These are phyloP conservation scores for Sphaerophoria taeniata DNA, from an alignment of 2,888 invertebrate species.

Conservation along the genomic window DNA sequence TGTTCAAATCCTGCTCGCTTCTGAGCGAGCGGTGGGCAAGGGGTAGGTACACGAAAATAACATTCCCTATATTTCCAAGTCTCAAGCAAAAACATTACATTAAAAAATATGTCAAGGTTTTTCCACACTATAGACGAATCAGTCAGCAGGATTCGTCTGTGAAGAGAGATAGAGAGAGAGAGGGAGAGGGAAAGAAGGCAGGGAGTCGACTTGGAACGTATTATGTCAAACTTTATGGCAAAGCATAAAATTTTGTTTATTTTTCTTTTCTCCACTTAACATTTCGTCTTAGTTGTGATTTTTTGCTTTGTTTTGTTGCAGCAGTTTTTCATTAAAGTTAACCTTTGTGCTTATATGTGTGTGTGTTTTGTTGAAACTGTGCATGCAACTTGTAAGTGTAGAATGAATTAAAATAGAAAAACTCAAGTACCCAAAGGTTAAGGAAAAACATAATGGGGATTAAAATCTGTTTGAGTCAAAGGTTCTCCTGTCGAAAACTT, in stretches of 20 bases:
- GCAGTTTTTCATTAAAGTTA: slow-evolving; percentile 26
- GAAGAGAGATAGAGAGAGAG: neutral
- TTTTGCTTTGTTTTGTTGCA: neutral
- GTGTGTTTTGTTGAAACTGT: neutral
- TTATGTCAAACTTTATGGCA: slow-evolving; percentile 34
- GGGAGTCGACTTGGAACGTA: slow-evolving; percentile 2
- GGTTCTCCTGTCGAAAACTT: too few species aligned
- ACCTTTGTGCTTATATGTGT: slow-evolving; percentile 2
- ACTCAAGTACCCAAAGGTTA: too few species aligned
- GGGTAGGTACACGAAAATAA: slow-evolving; percentile 52
- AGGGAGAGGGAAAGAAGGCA: neutral
- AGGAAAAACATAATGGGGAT: too few species aligned
- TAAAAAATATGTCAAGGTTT: slow-evolving; percentile 72
- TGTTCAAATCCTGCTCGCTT: slow-evolving; percentile 31
- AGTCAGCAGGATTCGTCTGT: neutral
- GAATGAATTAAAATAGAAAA: neutral
- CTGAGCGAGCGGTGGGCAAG: neutral
- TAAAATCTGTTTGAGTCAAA: too few species aligned
- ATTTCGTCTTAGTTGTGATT: slow-evolving; percentile 18
- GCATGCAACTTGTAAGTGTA: neutral
- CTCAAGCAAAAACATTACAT: slow-evolving; percentile 59
- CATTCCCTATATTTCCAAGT: slow-evolving; percentile 53
- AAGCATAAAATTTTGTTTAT: slow-evolving; percentile 19
- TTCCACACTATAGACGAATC: slow-evolving; percentile 15
- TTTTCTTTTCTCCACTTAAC: slow-evolving; percentile 26